Evolutionary conservation across 23 tunicate species (phyloP).

Genomic region (Halocynthia aurantium): DNA sequence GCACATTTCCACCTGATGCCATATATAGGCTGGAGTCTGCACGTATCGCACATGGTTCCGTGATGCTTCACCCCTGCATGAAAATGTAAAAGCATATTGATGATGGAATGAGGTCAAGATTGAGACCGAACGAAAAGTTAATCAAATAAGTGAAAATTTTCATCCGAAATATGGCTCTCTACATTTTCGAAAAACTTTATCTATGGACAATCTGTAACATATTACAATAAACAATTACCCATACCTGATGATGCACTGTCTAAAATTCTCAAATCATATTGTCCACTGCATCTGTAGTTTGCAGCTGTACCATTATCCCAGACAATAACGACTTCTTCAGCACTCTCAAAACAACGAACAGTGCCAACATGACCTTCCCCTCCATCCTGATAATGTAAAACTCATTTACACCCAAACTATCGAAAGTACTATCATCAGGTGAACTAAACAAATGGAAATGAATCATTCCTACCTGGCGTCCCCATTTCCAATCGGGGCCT

Average conservation of each 20-base stretch:
- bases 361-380: conserved; percentile 99
- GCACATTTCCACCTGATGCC: conserved; percentile 99
- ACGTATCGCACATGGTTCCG: conserved; percentile 98
- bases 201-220: neutral
- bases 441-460: too few species aligned
- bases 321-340: conserved; percentile 98
- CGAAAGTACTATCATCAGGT: too few species aligned
- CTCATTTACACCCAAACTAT: too few species aligned
- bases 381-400: conserved; percentile 50
- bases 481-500: conserved; percentile 99
- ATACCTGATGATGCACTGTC: conserved; percentile 98
- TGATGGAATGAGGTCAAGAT: neutral
- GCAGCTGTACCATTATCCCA: conserved; percentile 99
- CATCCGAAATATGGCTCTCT: neutral
- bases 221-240: neutral
- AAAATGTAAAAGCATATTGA: neutral
- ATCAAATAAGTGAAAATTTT: neutral
- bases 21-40: conserved; percentile 96
- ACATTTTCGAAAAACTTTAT: neutral
- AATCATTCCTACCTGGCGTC: conserved; percentile 62
- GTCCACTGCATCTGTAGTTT: conserved; percentile 94
- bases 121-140: neutral
- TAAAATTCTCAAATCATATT: conserved; percentile 79
- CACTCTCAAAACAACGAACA: conserved; percentile 94
- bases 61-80: conserved; percentile 80